Conservation (phyloP, 2,113 vertebrate genomes). For the Apodemus sylvaticus region DNA sequence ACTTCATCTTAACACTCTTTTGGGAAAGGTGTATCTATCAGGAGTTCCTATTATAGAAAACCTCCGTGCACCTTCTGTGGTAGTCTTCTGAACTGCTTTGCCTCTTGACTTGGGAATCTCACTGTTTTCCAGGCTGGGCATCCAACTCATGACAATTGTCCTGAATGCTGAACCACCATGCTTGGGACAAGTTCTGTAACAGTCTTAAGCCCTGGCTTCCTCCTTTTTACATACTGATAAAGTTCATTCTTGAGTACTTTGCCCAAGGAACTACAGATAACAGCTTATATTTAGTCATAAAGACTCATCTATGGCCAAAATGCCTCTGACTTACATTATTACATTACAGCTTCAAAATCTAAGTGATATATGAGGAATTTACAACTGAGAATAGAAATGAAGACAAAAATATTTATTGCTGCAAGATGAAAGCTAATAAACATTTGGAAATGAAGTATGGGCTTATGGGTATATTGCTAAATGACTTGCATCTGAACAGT, state of each 20-base stretch:
- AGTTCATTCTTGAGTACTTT: conserved; percentile 9
- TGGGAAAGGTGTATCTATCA: neutral
- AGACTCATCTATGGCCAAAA: neutral
- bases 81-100: neutral
- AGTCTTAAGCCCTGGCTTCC: neutral
- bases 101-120: neutral
- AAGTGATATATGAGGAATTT: neutral
- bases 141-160: neutral
- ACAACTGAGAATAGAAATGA: neutral
- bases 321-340: conserved; percentile 17
- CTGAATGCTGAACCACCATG: neutral
- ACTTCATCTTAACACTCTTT: neutral
- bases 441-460: neutral
- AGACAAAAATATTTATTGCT: neutral
- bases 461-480: neutral
- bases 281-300: neutral
- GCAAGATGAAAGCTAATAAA: conserved; percentile 4
- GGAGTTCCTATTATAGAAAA: neutral
- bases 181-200: neutral
- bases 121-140: neutral
- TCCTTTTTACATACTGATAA: neutral
- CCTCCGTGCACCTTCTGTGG: neutral
- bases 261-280: neutral
- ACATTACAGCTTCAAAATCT: conserved; percentile 35
- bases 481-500: neutral